These are phyloP conservation scores for Embidobia sp. DNA, from an alignment of 2,888 invertebrate species.

Conservation along the genomic window DNA sequence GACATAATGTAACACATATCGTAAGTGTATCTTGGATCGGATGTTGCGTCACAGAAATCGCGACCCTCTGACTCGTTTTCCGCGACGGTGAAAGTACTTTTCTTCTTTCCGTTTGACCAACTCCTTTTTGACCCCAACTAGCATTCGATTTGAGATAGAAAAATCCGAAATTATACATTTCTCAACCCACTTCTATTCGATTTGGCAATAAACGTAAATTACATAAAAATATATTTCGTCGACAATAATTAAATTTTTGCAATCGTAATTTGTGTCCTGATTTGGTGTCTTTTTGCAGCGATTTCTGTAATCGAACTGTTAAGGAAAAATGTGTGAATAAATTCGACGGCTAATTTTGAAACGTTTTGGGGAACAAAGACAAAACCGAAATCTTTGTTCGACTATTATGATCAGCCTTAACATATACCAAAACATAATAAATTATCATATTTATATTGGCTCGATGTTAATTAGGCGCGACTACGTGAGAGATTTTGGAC, in stretches of 20 bases:
- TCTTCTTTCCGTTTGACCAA: constrained; percentile 70
- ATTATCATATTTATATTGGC: too few species aligned
- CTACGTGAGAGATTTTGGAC: constrained; percentile 16
- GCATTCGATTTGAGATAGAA: too few species aligned
- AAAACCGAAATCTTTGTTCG: too few species aligned
- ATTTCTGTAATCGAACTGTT: too few species aligned
- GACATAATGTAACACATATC: constrained; percentile 60
- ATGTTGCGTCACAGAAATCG: constrained; percentile 70
- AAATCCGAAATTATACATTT: constrained; percentile 14
- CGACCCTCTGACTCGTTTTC: constrained; percentile 58
- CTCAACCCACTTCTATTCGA: background rate
- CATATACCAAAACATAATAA: too few species aligned
- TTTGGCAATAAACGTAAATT: background rate
- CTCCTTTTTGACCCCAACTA: constrained; percentile 17
- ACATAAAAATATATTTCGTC: background rate
- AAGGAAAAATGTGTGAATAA: too few species aligned
- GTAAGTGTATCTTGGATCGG: constrained; percentile 67
- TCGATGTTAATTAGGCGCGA: too few species aligned
- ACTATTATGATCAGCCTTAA: too few species aligned
- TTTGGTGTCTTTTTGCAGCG: too few species aligned
- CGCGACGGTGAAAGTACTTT: constrained; percentile 71
- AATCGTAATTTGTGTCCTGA: too few species aligned
- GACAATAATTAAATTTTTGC: background rate
- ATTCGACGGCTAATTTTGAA: too few species aligned
- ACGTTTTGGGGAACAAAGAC: too few species aligned